These are phyloP conservation scores for Platanista minor DNA, from an alignment of 2,113 vertebrate genomes.

Conservation along the genomic window DNA sequence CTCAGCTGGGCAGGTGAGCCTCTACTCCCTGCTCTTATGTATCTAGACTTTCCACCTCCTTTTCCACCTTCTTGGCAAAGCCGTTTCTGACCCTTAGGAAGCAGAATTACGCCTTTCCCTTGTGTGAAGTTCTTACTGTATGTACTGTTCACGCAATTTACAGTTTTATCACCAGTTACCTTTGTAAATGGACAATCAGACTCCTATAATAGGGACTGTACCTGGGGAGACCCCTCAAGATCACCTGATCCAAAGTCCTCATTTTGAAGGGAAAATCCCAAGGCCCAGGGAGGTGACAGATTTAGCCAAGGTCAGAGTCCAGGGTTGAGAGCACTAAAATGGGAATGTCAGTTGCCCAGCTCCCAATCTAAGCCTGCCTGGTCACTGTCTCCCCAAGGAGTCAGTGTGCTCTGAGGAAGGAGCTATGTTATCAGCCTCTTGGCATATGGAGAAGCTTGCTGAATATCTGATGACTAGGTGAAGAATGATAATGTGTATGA, in stretches of 20 bases:
- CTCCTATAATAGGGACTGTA: not conserved
- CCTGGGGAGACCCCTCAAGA: not conserved
- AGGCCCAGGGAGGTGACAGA: not conserved
- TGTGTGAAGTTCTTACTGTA: not conserved
- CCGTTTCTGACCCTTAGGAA: not conserved
- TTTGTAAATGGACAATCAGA: not conserved
- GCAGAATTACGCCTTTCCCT: not conserved
- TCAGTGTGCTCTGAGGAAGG: not conserved
- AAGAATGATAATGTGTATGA: not conserved
- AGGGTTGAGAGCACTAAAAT: not conserved
- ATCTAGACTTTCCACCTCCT: not conserved
- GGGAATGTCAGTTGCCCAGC: not conserved
- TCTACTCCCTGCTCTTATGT: not conserved
- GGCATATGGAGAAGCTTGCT: rapidly evolving
- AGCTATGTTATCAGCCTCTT: not conserved
- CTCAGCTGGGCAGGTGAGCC: not conserved
- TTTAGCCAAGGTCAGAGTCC: not conserved
- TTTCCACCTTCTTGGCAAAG: not conserved
- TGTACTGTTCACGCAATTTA: not conserved
- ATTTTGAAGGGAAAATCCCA: not conserved
- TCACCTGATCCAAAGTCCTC: not conserved
- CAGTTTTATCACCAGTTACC: not conserved
- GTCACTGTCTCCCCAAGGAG: not conserved
- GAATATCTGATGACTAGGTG: not conserved
- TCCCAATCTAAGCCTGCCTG: not conserved